phyloP scores from a whole-genome alignment of 2,113 vertebrate species.

The Coregonus clupeaformis region DNA sequence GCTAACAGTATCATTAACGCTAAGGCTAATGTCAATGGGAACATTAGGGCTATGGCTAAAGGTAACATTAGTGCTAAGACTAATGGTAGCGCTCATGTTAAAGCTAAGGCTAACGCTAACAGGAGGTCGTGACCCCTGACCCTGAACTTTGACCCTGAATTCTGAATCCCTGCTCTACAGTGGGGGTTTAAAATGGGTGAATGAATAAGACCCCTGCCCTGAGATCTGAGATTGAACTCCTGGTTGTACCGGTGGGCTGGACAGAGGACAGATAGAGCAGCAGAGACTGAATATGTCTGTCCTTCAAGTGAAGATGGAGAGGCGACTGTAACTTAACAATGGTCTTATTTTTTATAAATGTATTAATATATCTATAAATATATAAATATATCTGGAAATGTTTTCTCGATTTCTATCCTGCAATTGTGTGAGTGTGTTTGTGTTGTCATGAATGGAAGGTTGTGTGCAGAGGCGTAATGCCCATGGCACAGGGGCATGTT shows the following conservation, averaged over 20 bases:
- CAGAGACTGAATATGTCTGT: constrained; percentile 40
- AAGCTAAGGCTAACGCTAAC: background rate
- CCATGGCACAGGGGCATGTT: too few relatives aligned
- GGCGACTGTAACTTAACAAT: constrained; percentile 81
- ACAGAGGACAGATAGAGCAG: constrained; percentile 47
- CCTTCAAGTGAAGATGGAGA: constrained; percentile 63
- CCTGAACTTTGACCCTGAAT: constrained; percentile 8
- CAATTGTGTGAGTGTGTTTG: constrained; percentile 57
- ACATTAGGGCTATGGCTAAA: background rate
- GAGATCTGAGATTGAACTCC: constrained; percentile 12
- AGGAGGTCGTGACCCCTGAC: background rate
- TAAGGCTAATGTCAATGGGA: background rate
- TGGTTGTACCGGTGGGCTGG: constrained; percentile 41
- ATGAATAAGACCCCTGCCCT: background rate
- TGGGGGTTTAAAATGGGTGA: too few relatives aligned
- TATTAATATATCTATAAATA: constrained; percentile 72
- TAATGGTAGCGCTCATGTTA: background rate
- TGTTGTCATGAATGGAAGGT: constrained; percentile 7
- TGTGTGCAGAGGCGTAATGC: too few relatives aligned
- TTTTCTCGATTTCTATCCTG: constrained; percentile 43
- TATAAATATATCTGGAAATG: constrained; percentile 44
- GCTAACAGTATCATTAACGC: background rate
- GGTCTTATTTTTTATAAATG: constrained; percentile 79
- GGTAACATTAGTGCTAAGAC: background rate
- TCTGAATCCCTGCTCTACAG: too few relatives aligned